Evolutionary conservation across 2,113 vertebrate genomes (phyloP).

Genomic region (Vidua macroura): DNA sequence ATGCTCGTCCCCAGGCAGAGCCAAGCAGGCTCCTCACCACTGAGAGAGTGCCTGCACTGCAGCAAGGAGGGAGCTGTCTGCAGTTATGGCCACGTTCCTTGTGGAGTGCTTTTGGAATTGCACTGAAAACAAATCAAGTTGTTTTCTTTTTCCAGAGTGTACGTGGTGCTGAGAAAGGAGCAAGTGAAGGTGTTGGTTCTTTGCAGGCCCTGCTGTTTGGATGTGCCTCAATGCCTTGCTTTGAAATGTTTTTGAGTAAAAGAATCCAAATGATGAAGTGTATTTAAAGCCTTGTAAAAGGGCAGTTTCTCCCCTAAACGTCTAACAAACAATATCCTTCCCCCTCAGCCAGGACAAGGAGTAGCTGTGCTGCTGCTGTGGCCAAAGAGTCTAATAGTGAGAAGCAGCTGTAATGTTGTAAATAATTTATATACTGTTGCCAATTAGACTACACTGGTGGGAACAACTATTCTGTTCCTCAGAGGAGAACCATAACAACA

Average conservation of each 20-base stretch:
- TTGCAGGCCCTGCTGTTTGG: background rate
- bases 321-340: background rate
- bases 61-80: background rate
- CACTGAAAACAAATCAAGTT: background rate
- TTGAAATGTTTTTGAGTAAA: background rate
- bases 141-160: background rate
- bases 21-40: background rate
- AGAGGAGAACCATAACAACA: too few relatives aligned
- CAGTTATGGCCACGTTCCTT: fast-evolving
- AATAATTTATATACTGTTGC: too few relatives aligned
- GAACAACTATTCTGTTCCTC: background rate
- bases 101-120: background rate
- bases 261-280: background rate
- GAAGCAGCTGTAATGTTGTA: background rate
- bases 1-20: background rate
- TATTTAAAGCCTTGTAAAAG: background rate
- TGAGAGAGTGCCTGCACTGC: background rate
- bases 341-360: background rate
- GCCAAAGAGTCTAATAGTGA: background rate
- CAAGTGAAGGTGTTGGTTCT: background rate
- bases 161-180: background rate
- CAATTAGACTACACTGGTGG: fast-evolving
- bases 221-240: background rate
- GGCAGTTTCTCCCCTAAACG: background rate
- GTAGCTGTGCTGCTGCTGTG: background rate